A percentile compares a stretch with the other conserved stretches of the same genome.
phyloP scores from a whole-genome alignment of 2,797 vertebrate genomes.

The Cyclopterus lumpus region DNA sequence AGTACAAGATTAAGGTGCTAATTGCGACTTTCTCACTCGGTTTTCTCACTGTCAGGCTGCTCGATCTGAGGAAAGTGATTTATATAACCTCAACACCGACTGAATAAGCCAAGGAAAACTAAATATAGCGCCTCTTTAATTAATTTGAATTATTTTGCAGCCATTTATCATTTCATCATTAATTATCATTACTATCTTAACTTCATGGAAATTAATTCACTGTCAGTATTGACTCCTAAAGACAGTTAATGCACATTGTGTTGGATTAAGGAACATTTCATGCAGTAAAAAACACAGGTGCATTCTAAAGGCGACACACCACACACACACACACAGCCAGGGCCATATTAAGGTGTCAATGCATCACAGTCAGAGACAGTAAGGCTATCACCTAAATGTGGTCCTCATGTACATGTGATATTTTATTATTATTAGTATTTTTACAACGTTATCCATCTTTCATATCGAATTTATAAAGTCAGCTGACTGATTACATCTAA shows the following conservation, averaged over 20 bases:
- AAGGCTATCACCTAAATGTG: slow-evolving; percentile 14
- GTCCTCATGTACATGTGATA: slow-evolving; percentile 25
- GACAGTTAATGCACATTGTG: neutral
- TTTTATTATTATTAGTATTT: too few species aligned
- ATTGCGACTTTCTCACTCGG: slow-evolving; percentile 68
- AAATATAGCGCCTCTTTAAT: neutral
- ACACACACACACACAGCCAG: slow-evolving; percentile 34
- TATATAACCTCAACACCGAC: slow-evolving; percentile 12
- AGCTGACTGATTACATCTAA: slow-evolving; percentile 42
- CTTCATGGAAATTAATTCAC: neutral
- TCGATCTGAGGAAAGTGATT: slow-evolving; percentile 30
- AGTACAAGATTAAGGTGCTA: slow-evolving; percentile 72
- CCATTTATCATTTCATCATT: neutral
- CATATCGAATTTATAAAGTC: slow-evolving; percentile 57
- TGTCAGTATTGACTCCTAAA: neutral
- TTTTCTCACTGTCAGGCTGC: slow-evolving; percentile 63
- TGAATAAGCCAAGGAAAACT: neutral
- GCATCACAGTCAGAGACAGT: slow-evolving; percentile 36
- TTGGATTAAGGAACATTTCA: neutral
- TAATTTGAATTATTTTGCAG: neutral
- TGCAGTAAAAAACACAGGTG: slow-evolving; percentile 52
- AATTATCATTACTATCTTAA: neutral
- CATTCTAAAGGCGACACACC: slow-evolving; percentile 26
- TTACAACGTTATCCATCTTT: neutral
- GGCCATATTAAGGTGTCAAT: slow-evolving; percentile 54